Percentiles rank a stretch among this genome's conserved stretches.
phyloP scores from a whole-genome alignment of 2,888 invertebrate genomes.

The Polylopha cassiicola region DNA sequence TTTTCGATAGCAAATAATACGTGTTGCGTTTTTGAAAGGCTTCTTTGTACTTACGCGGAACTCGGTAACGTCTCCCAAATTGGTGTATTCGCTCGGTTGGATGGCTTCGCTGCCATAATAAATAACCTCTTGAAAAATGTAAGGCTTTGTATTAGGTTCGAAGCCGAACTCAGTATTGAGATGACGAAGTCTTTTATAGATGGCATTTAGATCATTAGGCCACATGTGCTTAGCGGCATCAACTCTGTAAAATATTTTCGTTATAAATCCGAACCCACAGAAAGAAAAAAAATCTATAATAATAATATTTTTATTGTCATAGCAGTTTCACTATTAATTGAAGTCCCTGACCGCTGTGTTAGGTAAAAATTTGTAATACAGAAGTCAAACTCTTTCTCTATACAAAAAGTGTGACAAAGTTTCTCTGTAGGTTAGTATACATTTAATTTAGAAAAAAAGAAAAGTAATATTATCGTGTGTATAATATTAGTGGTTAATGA shows the following conservation, averaged over 20 bases:
- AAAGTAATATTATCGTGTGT: too few relatives aligned
- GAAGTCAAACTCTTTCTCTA: too few relatives aligned
- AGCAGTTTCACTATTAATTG: too few relatives aligned
- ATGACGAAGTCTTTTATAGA: conserved; percentile 77
- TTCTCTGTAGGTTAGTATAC: too few relatives aligned
- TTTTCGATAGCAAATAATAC: not conserved
- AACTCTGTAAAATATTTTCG: conserved; percentile 81
- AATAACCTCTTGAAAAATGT: conserved; percentile 84
- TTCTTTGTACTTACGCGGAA: conserved; percentile 67
- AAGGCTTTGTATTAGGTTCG: conserved; percentile 75
- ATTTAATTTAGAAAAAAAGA: too few relatives aligned
- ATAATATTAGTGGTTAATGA: too few relatives aligned
- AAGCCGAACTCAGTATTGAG: conserved; percentile 80
- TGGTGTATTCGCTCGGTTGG: conserved; percentile 64
- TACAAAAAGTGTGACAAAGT: too few relatives aligned
- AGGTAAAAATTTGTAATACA: too few relatives aligned
- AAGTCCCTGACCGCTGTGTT: too few relatives aligned
- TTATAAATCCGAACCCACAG: too few relatives aligned
- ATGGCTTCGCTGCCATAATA: conserved; percentile 74
- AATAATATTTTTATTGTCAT: too few relatives aligned
- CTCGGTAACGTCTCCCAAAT: conserved; percentile 83
- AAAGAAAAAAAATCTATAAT: too few relatives aligned
- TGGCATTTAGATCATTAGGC: conserved; percentile 82
- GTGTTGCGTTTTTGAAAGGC: conserved; percentile 11
- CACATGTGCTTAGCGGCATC: conserved; percentile 88